Conservation (phyloP, 1,140 invertebrate species). For the Agrypnia vestita region DNA sequence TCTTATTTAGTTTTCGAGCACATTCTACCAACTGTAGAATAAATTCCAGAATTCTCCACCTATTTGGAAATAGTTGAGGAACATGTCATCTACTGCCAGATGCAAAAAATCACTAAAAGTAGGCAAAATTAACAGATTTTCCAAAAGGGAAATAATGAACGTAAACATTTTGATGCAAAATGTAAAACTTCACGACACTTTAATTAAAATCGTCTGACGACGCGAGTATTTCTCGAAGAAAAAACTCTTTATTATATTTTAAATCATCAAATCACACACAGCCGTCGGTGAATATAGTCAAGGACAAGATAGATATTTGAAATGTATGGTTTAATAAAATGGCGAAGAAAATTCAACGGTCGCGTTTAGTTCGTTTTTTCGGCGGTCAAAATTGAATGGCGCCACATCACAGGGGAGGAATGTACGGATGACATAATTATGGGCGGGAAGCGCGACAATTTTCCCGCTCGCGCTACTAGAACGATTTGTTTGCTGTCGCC, state of each 20-base stretch:
- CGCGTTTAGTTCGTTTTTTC: too few relatives aligned
- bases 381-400: too few relatives aligned
- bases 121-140: conserved; percentile 24
- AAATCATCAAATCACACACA: too few relatives aligned
- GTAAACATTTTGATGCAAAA: too few relatives aligned
- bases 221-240: too few relatives aligned
- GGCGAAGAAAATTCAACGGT: too few relatives aligned
- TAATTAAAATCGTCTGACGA: too few relatives aligned
- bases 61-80: conserved; percentile 49
- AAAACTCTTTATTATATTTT: too few relatives aligned
- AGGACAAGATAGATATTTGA: too few relatives aligned
- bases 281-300: too few relatives aligned
- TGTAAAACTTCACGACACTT: too few relatives aligned
- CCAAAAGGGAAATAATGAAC: conserved; percentile 5
- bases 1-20: background rate
- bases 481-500: conserved; percentile 18
- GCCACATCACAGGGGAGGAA: conserved; percentile 6
- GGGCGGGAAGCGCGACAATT: conserved; percentile 16
- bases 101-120: conserved; percentile 30
- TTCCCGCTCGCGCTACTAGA: conserved; percentile 1
- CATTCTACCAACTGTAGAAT: conserved; percentile 40
- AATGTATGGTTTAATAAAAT: too few relatives aligned
- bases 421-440: background rate
- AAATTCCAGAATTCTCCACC: conserved; percentile 51
- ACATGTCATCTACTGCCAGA: conserved; percentile 43